phyloP scores from a whole-genome alignment of 2,113 vertebrate species.

The Clarias magur region DNA sequence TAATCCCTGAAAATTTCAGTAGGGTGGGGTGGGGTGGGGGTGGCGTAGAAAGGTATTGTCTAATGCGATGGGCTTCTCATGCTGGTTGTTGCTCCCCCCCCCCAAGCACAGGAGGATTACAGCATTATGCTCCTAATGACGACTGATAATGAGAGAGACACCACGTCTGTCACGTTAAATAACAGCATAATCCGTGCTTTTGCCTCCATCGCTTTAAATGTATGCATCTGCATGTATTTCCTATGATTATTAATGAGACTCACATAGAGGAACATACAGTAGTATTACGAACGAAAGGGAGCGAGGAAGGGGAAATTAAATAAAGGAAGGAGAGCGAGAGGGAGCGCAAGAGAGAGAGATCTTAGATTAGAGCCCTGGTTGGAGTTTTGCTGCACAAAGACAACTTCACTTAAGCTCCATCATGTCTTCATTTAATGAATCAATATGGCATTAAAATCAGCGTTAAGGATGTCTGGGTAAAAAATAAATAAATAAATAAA shows the following conservation, averaged over 20 bases:
- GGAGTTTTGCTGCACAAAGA: background rate
- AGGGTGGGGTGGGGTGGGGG: slow-evolving; percentile 47
- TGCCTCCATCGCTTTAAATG: slow-evolving; percentile 25
- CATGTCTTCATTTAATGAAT: slow-evolving; percentile 15
- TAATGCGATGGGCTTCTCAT: slow-evolving; percentile 59
- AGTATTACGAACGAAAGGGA: slow-evolving; percentile 9
- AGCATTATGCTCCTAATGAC: slow-evolving; percentile 63
- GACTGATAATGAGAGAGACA: slow-evolving; percentile 61
- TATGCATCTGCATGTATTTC: slow-evolving; percentile 53
- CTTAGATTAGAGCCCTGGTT: background rate
- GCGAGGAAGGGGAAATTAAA: slow-evolving; percentile 40
- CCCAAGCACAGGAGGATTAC: slow-evolving; percentile 59
- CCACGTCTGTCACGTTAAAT: slow-evolving; percentile 60
- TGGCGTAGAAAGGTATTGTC: slow-evolving; percentile 48
- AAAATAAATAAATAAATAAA: background rate
- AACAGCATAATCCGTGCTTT: slow-evolving; percentile 61
- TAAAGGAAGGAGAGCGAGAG: background rate
- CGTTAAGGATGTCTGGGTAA: background rate
- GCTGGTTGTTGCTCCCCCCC: slow-evolving; percentile 40
- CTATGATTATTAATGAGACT: slow-evolving; percentile 45
- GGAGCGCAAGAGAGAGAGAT: background rate
- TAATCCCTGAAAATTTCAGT: slow-evolving; percentile 68
- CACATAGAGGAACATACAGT: slow-evolving; percentile 11
- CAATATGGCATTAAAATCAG: background rate
- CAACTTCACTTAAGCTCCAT: slow-evolving; percentile 24